phyloP scores from a whole-genome alignment of 2,888 invertebrate species.

The Hecatera dysodea region DNA sequence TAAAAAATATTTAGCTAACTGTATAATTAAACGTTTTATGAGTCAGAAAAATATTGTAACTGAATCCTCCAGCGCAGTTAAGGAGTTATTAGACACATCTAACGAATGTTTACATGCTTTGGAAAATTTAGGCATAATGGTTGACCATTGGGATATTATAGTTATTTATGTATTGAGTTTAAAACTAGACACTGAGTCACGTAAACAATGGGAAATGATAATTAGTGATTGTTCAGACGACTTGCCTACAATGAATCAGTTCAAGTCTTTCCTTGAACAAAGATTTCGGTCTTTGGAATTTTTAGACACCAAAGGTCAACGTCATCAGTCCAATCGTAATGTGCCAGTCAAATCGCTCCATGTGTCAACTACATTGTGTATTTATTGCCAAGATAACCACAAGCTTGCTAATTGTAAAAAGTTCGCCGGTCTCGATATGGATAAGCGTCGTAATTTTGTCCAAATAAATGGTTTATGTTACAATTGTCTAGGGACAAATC shows the following conservation, averaged over 20 bases:
- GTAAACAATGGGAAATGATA: background rate
- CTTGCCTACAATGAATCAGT: conserved; percentile 13
- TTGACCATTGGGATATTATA: too few relatives aligned
- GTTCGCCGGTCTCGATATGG: conserved; percentile 2
- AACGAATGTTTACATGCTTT: conserved; percentile 15
- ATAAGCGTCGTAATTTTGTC: conserved; percentile 18
- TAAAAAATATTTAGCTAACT: conserved; percentile 6
- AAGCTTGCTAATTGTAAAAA: conserved; percentile 25
- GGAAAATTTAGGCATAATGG: too few relatives aligned
- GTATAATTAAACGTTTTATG: conserved; percentile 11
- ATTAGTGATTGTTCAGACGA: conserved; percentile 15
- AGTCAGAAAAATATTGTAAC: background rate
- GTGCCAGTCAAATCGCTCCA: conserved; percentile 9
- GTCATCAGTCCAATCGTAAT: background rate
- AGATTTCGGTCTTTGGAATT: conserved; percentile 11
- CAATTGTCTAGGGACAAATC: conserved; percentile 7
- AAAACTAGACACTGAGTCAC: too few relatives aligned
- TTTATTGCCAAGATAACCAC: conserved; percentile 8
- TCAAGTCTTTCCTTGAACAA: conserved; percentile 9
- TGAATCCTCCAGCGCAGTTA: background rate
- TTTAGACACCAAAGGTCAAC: conserved; percentile 11
- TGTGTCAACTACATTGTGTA: conserved; percentile 1
- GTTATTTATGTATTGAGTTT: too few relatives aligned
- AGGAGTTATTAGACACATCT: background rate
- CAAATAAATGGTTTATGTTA: conserved; percentile 23